phyloP scores from a whole-genome alignment of 2,888 invertebrate genomes.

The Linyphia triangularis region DNA sequence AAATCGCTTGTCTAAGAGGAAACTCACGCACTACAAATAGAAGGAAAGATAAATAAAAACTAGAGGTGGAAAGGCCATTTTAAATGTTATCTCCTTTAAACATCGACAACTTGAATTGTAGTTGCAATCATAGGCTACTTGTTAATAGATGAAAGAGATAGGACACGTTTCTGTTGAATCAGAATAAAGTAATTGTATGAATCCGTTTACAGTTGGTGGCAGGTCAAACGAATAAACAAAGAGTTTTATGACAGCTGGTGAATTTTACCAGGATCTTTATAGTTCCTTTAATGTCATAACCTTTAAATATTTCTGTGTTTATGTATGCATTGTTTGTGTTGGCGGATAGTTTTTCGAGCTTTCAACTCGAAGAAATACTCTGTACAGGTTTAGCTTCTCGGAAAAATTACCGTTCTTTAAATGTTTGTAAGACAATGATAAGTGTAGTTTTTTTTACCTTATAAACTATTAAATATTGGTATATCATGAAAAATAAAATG shows the following conservation, averaged over 20 bases:
- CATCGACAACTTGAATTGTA: neutral
- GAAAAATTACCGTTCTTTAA: no score
- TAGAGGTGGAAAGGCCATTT: constrained; percentile 41
- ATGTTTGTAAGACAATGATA: no score
- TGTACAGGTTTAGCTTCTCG: no score
- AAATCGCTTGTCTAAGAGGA: constrained; percentile 31
- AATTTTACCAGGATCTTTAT: neutral
- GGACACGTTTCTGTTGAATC: neutral
- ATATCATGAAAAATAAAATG: neutral
- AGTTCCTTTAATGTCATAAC: neutral
- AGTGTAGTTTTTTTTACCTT: no score
- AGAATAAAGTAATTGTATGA: constrained; percentile 1
- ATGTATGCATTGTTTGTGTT: neutral
- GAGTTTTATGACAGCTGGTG: neutral
- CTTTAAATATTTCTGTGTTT: neutral
- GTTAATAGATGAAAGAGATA: constrained; percentile 34
- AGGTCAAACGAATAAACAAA: neutral
- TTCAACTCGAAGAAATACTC: no score
- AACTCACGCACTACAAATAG: neutral
- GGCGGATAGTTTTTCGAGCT: neutral
- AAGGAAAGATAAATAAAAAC: neutral
- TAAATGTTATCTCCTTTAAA: constrained; percentile 25
- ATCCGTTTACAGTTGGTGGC: neutral
- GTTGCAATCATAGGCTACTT: constrained; percentile 28
- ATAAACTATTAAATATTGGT: neutral